phyloP scores from a whole-genome alignment of 2,888 invertebrate species.

The Harmothoe impar region DNA sequence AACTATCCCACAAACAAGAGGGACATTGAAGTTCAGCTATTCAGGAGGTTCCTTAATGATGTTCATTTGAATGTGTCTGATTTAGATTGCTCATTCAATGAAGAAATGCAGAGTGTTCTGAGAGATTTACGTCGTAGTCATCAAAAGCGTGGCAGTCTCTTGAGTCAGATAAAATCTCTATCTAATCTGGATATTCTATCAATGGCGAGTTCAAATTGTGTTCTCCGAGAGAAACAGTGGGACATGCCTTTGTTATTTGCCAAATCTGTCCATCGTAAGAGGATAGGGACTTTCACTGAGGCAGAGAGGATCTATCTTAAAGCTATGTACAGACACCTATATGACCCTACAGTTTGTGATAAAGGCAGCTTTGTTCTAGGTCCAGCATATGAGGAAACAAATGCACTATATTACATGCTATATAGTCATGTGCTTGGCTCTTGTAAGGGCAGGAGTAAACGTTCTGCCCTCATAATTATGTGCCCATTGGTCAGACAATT shows the following conservation, averaged over 20 bases:
- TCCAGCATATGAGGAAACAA: background rate
- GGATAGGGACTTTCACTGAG: background rate
- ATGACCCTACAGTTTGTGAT: background rate
- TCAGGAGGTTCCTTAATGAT: constrained; percentile 63
- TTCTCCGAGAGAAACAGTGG: background rate
- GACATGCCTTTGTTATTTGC: background rate
- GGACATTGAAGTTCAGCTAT: too few species aligned
- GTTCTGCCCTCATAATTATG: background rate
- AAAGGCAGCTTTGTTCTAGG: background rate
- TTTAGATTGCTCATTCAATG: background rate
- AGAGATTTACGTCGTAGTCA: background rate
- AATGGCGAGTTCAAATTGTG: background rate
- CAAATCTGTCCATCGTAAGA: background rate
- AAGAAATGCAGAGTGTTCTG: background rate
- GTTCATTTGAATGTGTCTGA: background rate
- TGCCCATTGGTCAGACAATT: background rate
- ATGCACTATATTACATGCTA: too few species aligned
- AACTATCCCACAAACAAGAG: too few species aligned
- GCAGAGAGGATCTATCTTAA: background rate
- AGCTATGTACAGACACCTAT: background rate
- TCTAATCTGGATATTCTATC: background rate
- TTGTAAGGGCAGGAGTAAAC: background rate
- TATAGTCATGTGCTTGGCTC: too few species aligned
- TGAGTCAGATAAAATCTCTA: background rate
- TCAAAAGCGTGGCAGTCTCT: background rate